Conservation (phyloP, 1,140 invertebrate genomes). For the Archegozetes longisetosus region DNA sequence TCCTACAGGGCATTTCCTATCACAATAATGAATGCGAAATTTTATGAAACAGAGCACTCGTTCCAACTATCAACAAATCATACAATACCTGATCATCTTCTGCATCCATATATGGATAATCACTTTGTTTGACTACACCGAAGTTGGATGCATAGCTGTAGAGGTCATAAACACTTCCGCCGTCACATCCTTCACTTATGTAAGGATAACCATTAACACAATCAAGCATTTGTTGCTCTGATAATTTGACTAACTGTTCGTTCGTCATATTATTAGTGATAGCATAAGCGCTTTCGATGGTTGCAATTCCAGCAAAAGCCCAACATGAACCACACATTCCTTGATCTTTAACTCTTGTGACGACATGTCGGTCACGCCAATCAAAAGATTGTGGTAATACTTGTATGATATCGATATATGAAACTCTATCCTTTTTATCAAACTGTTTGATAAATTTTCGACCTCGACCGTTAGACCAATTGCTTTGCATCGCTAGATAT, state of each 20-base stretch:
- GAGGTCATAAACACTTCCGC: slow-evolving; percentile 3
- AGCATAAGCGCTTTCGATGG: slow-evolving; percentile 14
- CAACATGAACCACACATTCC: slow-evolving; percentile 31
- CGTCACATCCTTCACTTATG: slow-evolving; percentile 2
- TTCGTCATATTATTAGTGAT: not conserved
- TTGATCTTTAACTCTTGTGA: slow-evolving; percentile 84
- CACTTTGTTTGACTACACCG: not conserved
- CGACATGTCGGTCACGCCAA: slow-evolving; percentile 69
- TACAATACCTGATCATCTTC: too few relatives aligned
- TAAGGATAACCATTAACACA: not conserved
- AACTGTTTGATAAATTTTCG: too few relatives aligned
- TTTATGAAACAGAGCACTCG: too few relatives aligned
- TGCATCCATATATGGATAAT: not conserved
- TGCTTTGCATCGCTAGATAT: too few relatives aligned
- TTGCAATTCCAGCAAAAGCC: slow-evolving; percentile 23
- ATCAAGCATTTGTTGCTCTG: slow-evolving; percentile 11
- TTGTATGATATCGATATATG: too few relatives aligned
- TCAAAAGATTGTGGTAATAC: slow-evolving; percentile 54
- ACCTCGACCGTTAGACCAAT: too few relatives aligned
- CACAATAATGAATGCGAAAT: too few relatives aligned
- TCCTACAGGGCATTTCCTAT: too few relatives aligned
- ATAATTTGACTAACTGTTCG: not conserved
- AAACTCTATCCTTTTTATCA: too few relatives aligned
- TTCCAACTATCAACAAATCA: too few relatives aligned
- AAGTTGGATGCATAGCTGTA: not conserved